phyloP scores from a whole-genome alignment of 2,888 invertebrate species.

The Ornithoptera alexandrae region DNA sequence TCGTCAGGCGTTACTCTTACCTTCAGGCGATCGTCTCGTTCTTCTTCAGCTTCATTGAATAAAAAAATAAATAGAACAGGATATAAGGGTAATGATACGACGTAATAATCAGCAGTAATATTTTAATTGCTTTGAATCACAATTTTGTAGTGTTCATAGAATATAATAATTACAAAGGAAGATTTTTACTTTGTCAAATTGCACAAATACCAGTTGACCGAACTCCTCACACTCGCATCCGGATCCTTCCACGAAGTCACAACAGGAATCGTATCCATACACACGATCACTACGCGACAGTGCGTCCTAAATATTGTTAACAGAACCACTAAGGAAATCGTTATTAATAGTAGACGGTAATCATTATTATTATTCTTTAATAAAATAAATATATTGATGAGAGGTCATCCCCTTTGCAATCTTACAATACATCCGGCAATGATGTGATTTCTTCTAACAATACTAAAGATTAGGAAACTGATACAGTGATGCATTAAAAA shows the following conservation, averaged over 20 bases:
- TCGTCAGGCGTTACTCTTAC: no score
- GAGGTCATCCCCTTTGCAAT: no score
- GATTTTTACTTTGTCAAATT: conserved; percentile 71
- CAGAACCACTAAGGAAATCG: conserved; percentile 16
- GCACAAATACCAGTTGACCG: conserved; percentile 56
- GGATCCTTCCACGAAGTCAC: conserved; percentile 37
- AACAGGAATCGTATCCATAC: conserved; percentile 25
- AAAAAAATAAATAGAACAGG: no score
- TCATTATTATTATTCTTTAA: background rate
- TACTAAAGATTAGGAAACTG: no score
- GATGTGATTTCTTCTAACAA: no score
- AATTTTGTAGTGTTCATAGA: conserved; percentile 79
- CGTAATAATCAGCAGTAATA: conserved; percentile 77
- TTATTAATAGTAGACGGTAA: background rate
- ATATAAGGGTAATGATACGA: conserved; percentile 45
- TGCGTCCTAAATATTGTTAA: conserved; percentile 6
- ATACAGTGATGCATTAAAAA: no score
- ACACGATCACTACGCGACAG: conserved; percentile 26
- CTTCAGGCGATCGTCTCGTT: no score
- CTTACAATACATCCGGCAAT: no score
- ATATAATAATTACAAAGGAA: conserved; percentile 79
- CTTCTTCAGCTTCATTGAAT: no score
- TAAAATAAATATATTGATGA: background rate
- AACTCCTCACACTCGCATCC: conserved; percentile 51
- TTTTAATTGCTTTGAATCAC: conserved; percentile 80